phyloP scores from a whole-genome alignment of 1,140 invertebrate genomes.

The Sycophila sp. region DNA sequence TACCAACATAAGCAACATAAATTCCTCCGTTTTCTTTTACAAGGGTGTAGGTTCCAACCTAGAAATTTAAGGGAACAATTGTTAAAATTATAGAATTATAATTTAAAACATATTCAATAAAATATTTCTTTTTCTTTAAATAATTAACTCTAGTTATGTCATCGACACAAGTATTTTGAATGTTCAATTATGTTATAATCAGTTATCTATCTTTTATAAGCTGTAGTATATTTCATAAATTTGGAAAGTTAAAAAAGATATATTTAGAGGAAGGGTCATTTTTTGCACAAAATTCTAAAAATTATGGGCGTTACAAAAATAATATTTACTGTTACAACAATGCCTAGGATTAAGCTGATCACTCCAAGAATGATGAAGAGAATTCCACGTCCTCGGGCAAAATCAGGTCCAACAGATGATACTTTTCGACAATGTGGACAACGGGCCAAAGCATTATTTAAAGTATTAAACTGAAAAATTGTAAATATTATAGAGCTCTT shows the following conservation, averaged over 20 bases:
- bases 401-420: slow-evolving; percentile 88
- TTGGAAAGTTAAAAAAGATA: neutral
- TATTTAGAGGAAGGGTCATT: too few species aligned
- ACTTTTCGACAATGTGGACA: slow-evolving; percentile 96
- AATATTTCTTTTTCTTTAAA: too few species aligned
- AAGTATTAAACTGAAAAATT: slow-evolving; percentile 86
- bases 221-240: too few species aligned
- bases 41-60: slow-evolving; percentile 68
- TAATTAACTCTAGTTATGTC: too few species aligned
- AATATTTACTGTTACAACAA: slow-evolving; percentile 79
- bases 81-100: neutral
- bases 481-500: too few species aligned
- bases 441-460: slow-evolving; percentile 92
- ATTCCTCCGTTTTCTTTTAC: slow-evolving; percentile 75
- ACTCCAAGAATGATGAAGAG: slow-evolving; percentile 83
- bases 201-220: too few species aligned
- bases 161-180: too few species aligned
- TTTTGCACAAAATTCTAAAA: too few species aligned
- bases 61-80: too few species aligned
- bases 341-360: slow-evolving; percentile 77
- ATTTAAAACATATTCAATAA: too few species aligned
- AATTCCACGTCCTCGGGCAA: slow-evolving; percentile 80
- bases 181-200: too few species aligned
- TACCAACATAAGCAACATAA: slow-evolving; percentile 85
- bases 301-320: too few species aligned